phyloP scores from a whole-genome alignment of 2,797 vertebrate genomes.

The Malacoctenus gilli region DNA sequence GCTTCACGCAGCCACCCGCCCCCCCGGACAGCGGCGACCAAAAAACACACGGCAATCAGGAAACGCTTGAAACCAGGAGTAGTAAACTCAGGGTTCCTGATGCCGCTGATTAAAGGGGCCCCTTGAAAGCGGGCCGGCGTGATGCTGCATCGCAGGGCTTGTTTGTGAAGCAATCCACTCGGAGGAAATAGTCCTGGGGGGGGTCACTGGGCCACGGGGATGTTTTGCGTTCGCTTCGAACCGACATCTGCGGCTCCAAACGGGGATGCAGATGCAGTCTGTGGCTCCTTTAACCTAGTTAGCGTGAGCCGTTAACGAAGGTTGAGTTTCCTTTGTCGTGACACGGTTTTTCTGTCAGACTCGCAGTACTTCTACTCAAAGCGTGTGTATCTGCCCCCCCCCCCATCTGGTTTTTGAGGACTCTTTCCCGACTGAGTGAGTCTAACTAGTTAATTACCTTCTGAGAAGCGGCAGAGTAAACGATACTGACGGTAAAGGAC shows the following conservation, averaged over 20 bases:
- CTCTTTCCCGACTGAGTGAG: too few relatives aligned
- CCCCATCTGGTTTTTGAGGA: neutral
- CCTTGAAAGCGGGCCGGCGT: constrained; percentile 25
- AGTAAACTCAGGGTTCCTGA: constrained; percentile 1
- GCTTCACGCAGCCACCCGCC: too few relatives aligned
- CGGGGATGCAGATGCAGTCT: constrained; percentile 37
- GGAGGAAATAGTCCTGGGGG: constrained; percentile 61
- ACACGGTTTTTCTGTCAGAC: constrained; percentile 3
- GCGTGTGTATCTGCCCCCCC: neutral
- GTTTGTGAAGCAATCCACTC: constrained; percentile 51
- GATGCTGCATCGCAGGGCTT: constrained; percentile 22
- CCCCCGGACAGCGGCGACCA: too few relatives aligned
- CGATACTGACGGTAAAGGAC: constrained; percentile 3
- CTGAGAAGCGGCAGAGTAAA: too few relatives aligned
- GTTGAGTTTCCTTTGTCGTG: constrained; percentile 20
- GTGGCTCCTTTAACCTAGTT: constrained; percentile 51
- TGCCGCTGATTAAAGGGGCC: constrained; percentile 19
- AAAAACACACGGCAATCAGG: neutral
- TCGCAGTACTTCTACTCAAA: constrained; percentile 3
- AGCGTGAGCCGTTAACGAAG: constrained; percentile 12
- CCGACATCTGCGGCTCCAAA: constrained; percentile 54
- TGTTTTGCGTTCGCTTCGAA: constrained; percentile 55
- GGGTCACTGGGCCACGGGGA: constrained; percentile 62
- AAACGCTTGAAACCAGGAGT: constrained; percentile 11
- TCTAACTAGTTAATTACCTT: too few relatives aligned